Evolutionary conservation across 2,113 vertebrate species (phyloP), one percentile per base, ranked within the genome.

Genomic region (Formicarius rufipectus): DNA sequence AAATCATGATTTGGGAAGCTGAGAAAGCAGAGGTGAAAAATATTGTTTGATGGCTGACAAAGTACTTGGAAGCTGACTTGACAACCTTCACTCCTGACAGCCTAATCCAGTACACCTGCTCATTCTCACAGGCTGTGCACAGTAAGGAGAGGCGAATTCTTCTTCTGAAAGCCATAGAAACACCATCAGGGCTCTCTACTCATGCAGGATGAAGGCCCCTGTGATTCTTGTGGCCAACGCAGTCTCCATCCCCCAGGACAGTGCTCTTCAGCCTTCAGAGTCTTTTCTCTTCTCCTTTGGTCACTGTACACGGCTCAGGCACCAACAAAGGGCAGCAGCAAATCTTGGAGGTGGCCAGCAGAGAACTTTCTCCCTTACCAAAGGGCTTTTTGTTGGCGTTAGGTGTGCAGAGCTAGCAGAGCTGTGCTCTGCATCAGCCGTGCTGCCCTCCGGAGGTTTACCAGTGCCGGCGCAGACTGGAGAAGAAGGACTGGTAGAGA

Each of bases 71-170:
- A 83, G 28, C 33, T 42, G 58, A 39, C 22, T 72, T 74, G 45
- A 53, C 2, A 12, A 42, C 42, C 35, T 89, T 49, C 25, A 18
- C 21, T 68, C 42, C 64, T 60, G 68, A 49, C 55, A 93, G 73
- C 39, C 30, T 66, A 67, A 47, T 40, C 37, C 30, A 35, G 42
- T 12, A 59, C 15, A 19, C 10, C 10, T 0, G 0, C 45, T 69
- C 5, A 0, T 42, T 83, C 44, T 68, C 0, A 0, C 55, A 39
- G 30, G 49, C 47, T 50, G 19, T 14, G 15, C 20, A 14, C 7
- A 21, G 55, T 20, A 66, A 35, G 2, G 14, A 62, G 28, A 19
- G 17, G 3, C 31, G 33, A 90, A 59, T 59, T 67, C 47, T 28
- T 83, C 55, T 69, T 76, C 55, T 42, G 28, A 58, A 90, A 68